A percentile compares a stretch with the other conserved stretches of the same genome.
Conservation (phyloP, 2,888 invertebrate species). For the Hydropsyche betteni region DNA sequence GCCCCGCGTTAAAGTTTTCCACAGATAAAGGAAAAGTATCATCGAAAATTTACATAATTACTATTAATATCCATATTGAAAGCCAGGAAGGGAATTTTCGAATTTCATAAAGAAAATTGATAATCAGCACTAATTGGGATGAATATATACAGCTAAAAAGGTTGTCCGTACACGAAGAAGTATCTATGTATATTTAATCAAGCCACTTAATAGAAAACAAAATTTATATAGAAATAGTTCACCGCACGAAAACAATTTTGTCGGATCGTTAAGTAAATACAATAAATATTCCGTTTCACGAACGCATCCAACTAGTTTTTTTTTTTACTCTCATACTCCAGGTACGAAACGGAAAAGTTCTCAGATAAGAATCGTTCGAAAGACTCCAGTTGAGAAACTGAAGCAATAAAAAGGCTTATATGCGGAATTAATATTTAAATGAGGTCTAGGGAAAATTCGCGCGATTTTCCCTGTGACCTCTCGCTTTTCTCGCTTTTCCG, state of each 20-base stretch:
- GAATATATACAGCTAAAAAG: not conserved
- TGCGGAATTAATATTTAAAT: too few species aligned
- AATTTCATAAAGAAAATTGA: not conserved
- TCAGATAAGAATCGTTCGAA: too few species aligned
- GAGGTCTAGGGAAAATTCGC: too few species aligned
- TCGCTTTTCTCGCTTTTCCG: too few species aligned
- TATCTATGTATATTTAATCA: not conserved
- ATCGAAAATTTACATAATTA: slow-evolving; percentile 31
- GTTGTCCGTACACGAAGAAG: not conserved
- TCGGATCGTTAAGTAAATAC: not conserved
- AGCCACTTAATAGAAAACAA: not conserved
- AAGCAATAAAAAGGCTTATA: too few species aligned
- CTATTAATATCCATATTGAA: slow-evolving; percentile 25
- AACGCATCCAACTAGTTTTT: too few species aligned
- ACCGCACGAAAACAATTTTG: slow-evolving; percentile 1
- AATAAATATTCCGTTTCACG: not conserved
- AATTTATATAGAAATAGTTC: not conserved
- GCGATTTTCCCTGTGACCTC: too few species aligned
- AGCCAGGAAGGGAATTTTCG: not conserved
- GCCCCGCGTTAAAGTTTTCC: slow-evolving; percentile 30
- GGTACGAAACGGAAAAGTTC: too few species aligned
- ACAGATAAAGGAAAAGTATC: slow-evolving; percentile 37
- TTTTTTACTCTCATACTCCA: too few species aligned
- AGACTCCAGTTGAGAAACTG: too few species aligned
- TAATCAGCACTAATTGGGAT: not conserved